Evolutionary conservation across 2,113 vertebrate genomes (phyloP), one percentile per base, ranked within the genome.

Genomic region (Nothobranchius kuhntae): DNA sequence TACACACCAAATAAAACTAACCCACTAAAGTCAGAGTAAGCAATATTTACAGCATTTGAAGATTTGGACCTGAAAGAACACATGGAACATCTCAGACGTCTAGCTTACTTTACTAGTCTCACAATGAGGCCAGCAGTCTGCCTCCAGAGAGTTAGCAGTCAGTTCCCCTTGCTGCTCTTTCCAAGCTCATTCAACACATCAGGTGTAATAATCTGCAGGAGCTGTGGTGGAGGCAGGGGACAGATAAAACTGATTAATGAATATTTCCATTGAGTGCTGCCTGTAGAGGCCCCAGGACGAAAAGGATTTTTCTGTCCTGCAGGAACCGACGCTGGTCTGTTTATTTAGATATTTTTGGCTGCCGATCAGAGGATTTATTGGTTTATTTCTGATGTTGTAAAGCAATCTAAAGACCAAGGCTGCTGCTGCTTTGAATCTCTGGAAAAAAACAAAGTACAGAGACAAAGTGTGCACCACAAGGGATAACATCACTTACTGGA

Each of bases 401-500:
- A 87, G 69, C 44, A 66, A 63, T 82, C 71, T 72, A 66, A 73
- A 78, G 80, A 82, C 62, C 84, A 84, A 80, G 57, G 56, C 68
- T 53, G 60, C 68, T 48, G 61, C 61, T 71, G 59, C 67, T 81
- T 78, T 61, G 71, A 78, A 70, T 68, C 4, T 46, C 75, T 58
- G 51, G 76, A 80, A 89, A 84, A 21, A 68, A 83, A 14, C 89
- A 36, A 91, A 86, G 75, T 82, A 65, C 79, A 48, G 71, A 87
- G 85, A 89, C 85, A 81, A 85, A 81, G 77, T 82, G 69, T 86
- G 81, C 85, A 82, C 80, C 57, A 74, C 77, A 77, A 75, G 76
- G 74, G 65, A 88, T 91, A 85, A 91, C 87, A 88, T 92, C 85
- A 91, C 76, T 78, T 40, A 67, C 88, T 87, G 88, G 86, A 91